phyloP scores from a whole-genome alignment of 2,797 vertebrate genomes.

The Choloepus didactylus region DNA sequence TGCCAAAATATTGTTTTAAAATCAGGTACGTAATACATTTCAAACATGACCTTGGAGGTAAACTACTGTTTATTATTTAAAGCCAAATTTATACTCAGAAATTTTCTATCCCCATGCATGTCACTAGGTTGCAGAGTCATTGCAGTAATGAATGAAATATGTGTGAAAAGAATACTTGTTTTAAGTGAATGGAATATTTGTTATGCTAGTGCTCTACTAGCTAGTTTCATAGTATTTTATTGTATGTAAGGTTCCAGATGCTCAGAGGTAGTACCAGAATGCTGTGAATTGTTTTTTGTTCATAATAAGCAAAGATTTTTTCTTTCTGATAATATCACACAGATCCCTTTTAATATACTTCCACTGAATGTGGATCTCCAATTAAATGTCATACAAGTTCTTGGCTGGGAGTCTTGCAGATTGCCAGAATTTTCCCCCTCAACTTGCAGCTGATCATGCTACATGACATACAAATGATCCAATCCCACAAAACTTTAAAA shows the following conservation, averaged over 20 bases:
- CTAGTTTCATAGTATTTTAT: conserved; percentile 50
- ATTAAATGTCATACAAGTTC: conserved; percentile 68
- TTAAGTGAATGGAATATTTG: not conserved
- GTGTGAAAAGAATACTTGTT: not conserved
- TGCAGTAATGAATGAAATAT: not conserved
- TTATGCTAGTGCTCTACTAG: not conserved
- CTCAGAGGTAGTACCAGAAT: not conserved
- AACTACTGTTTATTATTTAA: conserved; percentile 8
- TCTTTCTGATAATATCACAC: conserved; percentile 21
- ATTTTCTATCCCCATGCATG: not conserved
- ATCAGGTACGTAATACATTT: not conserved
- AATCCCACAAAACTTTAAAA: conserved; percentile 50
- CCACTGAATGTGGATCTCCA: conserved; percentile 45
- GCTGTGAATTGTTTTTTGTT: conserved; percentile 61
- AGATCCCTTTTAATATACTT: conserved; percentile 51
- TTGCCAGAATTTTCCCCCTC: not conserved
- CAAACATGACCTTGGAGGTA: not conserved
- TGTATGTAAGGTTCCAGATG: not conserved
- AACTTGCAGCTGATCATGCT: conserved; percentile 63
- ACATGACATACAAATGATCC: conserved; percentile 65
- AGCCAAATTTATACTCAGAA: not conserved
- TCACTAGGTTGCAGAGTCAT: not conserved
- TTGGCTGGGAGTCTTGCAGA: not conserved
- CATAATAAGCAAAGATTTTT: conserved; percentile 51
- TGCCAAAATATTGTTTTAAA: not conserved